Percentiles rank a stretch among this genome's conserved stretches.
phyloP scores from a whole-genome alignment of 2,888 invertebrate genomes.

The Meiosimyza decipiens region DNA sequence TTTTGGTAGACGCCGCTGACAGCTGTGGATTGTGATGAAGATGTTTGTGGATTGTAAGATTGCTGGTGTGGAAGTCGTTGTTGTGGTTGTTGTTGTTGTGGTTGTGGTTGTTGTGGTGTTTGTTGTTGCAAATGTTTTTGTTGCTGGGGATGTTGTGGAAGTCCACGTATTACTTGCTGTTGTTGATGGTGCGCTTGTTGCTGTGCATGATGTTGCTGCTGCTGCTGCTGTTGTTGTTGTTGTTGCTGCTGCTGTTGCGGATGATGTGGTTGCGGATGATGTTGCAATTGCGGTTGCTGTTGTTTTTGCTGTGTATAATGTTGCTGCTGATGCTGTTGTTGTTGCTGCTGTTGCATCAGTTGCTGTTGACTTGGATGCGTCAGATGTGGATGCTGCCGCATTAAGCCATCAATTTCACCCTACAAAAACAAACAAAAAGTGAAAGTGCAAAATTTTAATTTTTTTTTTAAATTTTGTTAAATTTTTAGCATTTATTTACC shows the following conservation, averaged over 20 bases:
- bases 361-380: constrained; percentile 75
- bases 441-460: background rate
- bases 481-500: background rate
- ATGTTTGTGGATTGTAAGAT: constrained; percentile 43
- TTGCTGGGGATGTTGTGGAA: constrained; percentile 43
- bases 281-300: constrained; percentile 73
- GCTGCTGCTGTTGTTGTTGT: constrained; percentile 53
- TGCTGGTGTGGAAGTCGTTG: constrained; percentile 45
- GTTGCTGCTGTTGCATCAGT: constrained; percentile 54
- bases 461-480: background rate
- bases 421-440: constrained; percentile 48
- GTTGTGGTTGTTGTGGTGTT: constrained; percentile 43
- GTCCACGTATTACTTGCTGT: constrained; percentile 34
- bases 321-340: constrained; percentile 67
- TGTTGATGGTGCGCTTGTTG: constrained; percentile 50
- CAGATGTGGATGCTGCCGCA: constrained; percentile 81
- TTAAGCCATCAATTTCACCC: constrained; percentile 83
- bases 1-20: constrained; percentile 52
- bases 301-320: constrained; percentile 74
- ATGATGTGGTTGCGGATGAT: constrained; percentile 58
- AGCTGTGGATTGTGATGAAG: background rate
- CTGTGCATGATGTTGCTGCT: constrained; percentile 43
- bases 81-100: constrained; percentile 44
- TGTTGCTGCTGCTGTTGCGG: constrained; percentile 44
- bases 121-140: constrained; percentile 45